A percentile compares a stretch with the other conserved stretches of the same genome.
Conservation (phyloP, 2,888 invertebrate species). For the Pediacus dermestoides region DNA sequence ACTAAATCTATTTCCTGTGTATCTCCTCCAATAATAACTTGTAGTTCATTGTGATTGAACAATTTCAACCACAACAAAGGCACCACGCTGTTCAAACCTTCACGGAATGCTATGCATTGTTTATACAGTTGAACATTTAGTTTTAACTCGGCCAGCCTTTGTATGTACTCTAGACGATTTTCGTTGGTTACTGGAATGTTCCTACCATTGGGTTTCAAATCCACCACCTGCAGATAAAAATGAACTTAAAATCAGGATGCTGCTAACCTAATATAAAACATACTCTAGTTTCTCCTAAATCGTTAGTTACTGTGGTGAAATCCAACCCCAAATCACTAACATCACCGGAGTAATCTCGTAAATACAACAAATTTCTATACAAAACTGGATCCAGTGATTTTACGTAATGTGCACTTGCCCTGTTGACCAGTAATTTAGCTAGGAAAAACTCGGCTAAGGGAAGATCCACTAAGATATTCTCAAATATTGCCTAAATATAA, state of each 20-base stretch:
- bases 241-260: constrained; percentile 10
- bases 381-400: constrained; percentile 90
- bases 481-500: constrained; percentile 76
- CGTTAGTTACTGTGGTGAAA: constrained; percentile 87
- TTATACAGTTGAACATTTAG: constrained; percentile 84
- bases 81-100: constrained; percentile 87
- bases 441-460: constrained; percentile 96
- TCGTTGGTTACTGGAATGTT: constrained; percentile 87
- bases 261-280: constrained; percentile 11
- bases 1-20: constrained; percentile 89
- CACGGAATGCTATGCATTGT: constrained; percentile 84
- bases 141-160: constrained; percentile 93
- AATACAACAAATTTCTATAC: constrained; percentile 83
- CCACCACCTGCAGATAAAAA: constrained; percentile 67
- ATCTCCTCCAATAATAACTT: constrained; percentile 94
- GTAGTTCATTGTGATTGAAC: constrained; percentile 92
- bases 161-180: constrained; percentile 95
- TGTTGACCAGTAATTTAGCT: constrained; percentile 77
- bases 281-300: constrained; percentile 83
- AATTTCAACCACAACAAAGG: constrained; percentile 90
- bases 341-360: constrained; percentile 82
- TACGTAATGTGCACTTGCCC: constrained; percentile 80
- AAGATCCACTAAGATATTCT: constrained; percentile 89
- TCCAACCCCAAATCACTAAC: constrained; percentile 86
- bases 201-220: constrained; percentile 85